A percentile compares a stretch with the other conserved stretches of the same genome.
Evolutionary conservation across 2,113 vertebrate species (phyloP).

Genomic region (Meleagris gallopavo): DNA sequence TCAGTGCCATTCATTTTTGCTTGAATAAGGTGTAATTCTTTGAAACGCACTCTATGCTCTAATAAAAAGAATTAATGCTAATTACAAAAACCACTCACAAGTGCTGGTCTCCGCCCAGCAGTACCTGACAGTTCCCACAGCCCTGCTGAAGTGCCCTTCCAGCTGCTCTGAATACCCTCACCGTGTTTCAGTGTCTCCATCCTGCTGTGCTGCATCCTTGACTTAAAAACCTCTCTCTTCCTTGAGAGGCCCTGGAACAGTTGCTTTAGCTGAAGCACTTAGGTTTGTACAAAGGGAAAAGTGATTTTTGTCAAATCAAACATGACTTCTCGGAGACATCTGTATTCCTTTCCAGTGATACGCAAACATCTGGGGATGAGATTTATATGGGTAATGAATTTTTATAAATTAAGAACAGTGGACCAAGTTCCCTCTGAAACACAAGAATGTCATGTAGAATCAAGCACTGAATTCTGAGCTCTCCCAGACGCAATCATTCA

Average conservation of each 20-base stretch:
- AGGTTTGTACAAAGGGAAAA: neutral
- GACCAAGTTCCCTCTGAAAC: neutral
- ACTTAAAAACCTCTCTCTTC: neutral
- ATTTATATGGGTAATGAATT: neutral
- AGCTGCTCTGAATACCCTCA: neutral
- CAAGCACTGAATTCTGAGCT: neutral
- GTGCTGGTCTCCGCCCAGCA: neutral
- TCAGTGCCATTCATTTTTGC: neutral
- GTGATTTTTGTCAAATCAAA: neutral
- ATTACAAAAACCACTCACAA: neutral
- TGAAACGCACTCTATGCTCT: neutral
- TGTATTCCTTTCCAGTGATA: neutral
- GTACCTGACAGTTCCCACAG: neutral
- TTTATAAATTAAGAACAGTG: neutral
- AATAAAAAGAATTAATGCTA: neutral
- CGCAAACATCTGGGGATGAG: neutral
- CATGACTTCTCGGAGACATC: neutral
- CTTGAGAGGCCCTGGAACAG: neutral
- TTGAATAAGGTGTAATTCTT: neutral
- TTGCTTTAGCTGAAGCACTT: neutral
- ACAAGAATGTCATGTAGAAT: neutral
- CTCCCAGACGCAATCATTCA: neutral
- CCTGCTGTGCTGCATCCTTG: neutral
- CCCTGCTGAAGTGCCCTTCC: neutral
- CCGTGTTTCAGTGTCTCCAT: neutral